Percentiles rank a stretch among this genome's conserved stretches.
These are phyloP conservation scores for Sphaeridia pumilis DNA, from an alignment of 2,888 invertebrate genomes.

Conservation along the genomic window DNA sequence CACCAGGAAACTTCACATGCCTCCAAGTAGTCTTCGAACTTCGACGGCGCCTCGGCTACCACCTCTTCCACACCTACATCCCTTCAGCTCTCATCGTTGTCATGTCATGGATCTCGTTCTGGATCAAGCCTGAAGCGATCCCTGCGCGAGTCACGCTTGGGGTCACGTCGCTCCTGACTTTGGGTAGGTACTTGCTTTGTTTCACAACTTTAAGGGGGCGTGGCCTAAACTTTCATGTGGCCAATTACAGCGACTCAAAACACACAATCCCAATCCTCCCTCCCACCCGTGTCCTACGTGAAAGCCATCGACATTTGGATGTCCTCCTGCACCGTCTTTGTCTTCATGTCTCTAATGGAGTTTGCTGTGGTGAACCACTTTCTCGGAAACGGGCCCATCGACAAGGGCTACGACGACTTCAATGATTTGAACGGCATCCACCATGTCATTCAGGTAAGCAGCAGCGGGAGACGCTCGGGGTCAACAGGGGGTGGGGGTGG, in stretches of 20 bases:
- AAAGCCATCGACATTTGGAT: slow-evolving; percentile 89
- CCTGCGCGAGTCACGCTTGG: slow-evolving; percentile 81
- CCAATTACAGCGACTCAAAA: slow-evolving; percentile 66
- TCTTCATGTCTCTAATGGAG: slow-evolving; percentile 80
- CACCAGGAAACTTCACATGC: slow-evolving; percentile 78
- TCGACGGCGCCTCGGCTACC: slow-evolving; percentile 70
- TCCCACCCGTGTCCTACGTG: slow-evolving; percentile 83
- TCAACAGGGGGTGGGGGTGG: no score
- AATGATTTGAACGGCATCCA: slow-evolving; percentile 25
- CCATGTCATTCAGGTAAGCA: slow-evolving; percentile 7
- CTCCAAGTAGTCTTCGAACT: slow-evolving; percentile 78
- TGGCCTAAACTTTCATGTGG: slow-evolving; percentile 9
- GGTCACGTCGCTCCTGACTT: slow-evolving; percentile 71
- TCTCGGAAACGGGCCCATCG: slow-evolving; percentile 53
- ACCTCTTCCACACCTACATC: slow-evolving; percentile 82
- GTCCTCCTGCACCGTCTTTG: slow-evolving; percentile 83
- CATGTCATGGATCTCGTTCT: slow-evolving; percentile 75
- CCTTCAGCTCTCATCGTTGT: slow-evolving; percentile 80
- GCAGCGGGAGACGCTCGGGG: no score
- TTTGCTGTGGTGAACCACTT: slow-evolving; percentile 83
- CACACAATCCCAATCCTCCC: slow-evolving; percentile 76
- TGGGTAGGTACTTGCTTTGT: slow-evolving; percentile 46
- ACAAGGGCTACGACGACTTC: slow-evolving; percentile 29
- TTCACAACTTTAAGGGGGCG: not conserved
- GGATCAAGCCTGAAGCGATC: slow-evolving; percentile 87